Evolutionary conservation across 2,888 invertebrate genomes (phyloP).

Genomic region (Dastarcus helophoroides): DNA sequence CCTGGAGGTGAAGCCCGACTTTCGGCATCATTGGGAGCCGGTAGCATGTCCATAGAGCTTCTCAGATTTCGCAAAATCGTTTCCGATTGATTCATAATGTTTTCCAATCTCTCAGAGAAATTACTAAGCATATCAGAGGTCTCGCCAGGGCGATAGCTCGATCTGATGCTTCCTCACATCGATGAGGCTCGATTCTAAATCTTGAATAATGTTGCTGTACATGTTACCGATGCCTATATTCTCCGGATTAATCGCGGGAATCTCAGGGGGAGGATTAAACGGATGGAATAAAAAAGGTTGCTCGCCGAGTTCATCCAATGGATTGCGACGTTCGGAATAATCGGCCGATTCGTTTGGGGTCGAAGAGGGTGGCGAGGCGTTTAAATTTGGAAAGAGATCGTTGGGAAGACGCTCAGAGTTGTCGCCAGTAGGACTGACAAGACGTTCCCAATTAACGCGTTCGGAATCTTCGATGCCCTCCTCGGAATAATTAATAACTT

Average conservation of each 20-base stretch:
- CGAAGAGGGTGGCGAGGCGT: too few relatives aligned
- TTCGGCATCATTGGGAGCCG: conserved; percentile 12
- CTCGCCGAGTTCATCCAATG: too few relatives aligned
- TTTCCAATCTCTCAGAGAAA: conserved; percentile 32
- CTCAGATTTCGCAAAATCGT: conserved; percentile 32
- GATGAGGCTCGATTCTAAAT: conserved; percentile 31
- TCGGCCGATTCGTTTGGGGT: too few relatives aligned
- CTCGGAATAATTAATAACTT: conserved; percentile 34
- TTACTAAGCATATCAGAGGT: conserved; percentile 32
- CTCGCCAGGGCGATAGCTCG: conserved; percentile 27
- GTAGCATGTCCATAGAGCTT: conserved; percentile 28
- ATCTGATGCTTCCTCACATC: conserved; percentile 29
- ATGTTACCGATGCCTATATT: conserved; percentile 29
- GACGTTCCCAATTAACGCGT: too few relatives aligned
- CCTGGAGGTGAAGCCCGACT: not conserved
- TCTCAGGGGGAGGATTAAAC: conserved; percentile 25
- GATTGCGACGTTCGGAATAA: conserved; percentile 9
- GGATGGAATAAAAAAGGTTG: conserved; percentile 17
- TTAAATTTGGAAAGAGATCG: too few relatives aligned
- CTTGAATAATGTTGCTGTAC: conserved; percentile 34
- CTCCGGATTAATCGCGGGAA: conserved; percentile 24
- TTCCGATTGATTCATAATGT: conserved; percentile 34
- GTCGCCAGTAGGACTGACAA: not conserved
- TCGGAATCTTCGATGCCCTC: conserved; percentile 29
- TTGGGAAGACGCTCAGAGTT: not conserved